Evolutionary conservation across 1,140 invertebrate species (phyloP).

Genomic region (Hyphantria cunea): DNA sequence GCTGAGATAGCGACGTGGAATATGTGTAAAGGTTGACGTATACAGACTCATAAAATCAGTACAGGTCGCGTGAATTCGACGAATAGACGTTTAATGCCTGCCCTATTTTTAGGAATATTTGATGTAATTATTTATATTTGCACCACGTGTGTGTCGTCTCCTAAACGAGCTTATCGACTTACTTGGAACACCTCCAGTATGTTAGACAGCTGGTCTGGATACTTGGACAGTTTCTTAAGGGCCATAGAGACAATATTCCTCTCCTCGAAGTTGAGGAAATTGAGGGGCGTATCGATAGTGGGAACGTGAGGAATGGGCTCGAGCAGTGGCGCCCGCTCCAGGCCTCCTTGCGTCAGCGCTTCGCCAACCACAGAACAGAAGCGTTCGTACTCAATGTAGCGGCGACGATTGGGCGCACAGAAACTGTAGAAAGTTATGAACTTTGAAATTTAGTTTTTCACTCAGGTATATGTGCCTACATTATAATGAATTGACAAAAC

Average conservation of each 20-base stretch:
- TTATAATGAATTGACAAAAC: too few species aligned
- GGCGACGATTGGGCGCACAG: constrained; percentile 79
- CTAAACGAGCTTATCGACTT: constrained; percentile 3
- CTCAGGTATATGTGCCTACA: too few species aligned
- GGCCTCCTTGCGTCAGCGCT: constrained; percentile 83
- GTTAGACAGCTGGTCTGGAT: constrained; percentile 85
- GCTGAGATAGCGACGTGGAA: too few species aligned
- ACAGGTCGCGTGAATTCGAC: too few species aligned
- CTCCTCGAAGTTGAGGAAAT: constrained; percentile 88
- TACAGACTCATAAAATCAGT: too few species aligned
- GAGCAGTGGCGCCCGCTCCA: constrained; percentile 85
- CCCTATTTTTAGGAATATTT: too few species aligned
- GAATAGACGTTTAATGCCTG: too few species aligned
- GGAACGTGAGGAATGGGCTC: constrained; percentile 85
- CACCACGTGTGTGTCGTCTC: too few species aligned
- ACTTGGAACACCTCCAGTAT: constrained; percentile 83
- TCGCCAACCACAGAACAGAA: constrained; percentile 86
- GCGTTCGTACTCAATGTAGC: constrained; percentile 84
- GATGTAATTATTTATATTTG: too few species aligned
- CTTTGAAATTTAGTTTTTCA: too few species aligned
- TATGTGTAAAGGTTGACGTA: too few species aligned
- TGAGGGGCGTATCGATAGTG: constrained; percentile 81
- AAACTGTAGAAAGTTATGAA: constrained; percentile 79
- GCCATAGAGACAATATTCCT: constrained; percentile 82
- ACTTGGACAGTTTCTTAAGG: constrained; percentile 84